A percentile compares a stretch with the other conserved stretches of the same genome.
phyloP scores from a whole-genome alignment of 2,888 invertebrate species.

The Cheilosia vernalis region DNA sequence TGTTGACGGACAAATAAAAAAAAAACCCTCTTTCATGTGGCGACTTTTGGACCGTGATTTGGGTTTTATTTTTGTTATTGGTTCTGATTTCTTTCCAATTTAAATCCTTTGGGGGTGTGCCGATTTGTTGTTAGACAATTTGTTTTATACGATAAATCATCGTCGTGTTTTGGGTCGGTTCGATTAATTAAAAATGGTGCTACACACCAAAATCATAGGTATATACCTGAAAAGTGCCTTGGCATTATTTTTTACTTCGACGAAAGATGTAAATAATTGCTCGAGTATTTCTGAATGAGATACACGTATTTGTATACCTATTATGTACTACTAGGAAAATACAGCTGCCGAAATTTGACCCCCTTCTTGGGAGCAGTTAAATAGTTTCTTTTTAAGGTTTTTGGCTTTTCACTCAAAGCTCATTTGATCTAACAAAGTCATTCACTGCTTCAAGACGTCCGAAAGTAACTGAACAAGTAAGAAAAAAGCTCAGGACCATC shows the following conservation, averaged over 20 bases:
- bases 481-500: no score
- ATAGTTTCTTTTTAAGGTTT: no score
- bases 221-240: background rate
- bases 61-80: conserved; percentile 1
- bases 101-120: conserved; percentile 47
- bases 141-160: conserved; percentile 70
- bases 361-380: no score
- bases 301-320: no score
- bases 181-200: conserved; percentile 52
- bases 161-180: conserved; percentile 21
- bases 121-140: conserved; percentile 60
- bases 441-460: no score
- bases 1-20: conserved; percentile 44
- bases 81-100: conserved; percentile 8
- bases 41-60: conserved; percentile 53
- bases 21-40: conserved; percentile 46
- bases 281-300: background rate
- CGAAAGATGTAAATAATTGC: background rate
- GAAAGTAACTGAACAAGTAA: no score
- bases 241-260: background rate
- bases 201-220: background rate
- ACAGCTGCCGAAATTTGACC: no score
- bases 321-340: no score
- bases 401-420: no score
- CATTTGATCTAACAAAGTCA: no score